phyloP scores from a whole-genome alignment of 2,888 invertebrate species.

The Melolontha melolontha region DNA sequence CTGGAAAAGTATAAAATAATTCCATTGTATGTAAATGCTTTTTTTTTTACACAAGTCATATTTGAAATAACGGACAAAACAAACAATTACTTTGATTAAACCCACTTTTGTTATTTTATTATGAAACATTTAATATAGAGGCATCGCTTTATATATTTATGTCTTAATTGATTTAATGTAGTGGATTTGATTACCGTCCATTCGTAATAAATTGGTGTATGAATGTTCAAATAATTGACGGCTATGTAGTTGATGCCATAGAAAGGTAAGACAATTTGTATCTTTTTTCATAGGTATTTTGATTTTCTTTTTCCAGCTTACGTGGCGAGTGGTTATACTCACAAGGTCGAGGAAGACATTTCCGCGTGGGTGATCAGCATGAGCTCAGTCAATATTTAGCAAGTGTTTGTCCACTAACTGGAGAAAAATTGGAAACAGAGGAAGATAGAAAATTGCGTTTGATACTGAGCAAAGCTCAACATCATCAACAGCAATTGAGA shows the following conservation, averaged over 20 bases:
- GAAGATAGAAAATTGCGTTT: constrained; percentile 88
- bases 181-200: constrained; percentile 92
- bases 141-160: constrained; percentile 26
- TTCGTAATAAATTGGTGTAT: constrained; percentile 95
- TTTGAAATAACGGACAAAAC: no score
- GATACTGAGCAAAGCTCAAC: constrained; percentile 90
- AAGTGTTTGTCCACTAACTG: constrained; percentile 86
- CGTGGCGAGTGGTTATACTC: constrained; percentile 97
- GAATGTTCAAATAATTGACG: constrained; percentile 88
- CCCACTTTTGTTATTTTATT: constrained; percentile 9
- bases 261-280: constrained; percentile 76
- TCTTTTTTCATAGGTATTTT: constrained; percentile 7
- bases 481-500: constrained; percentile 86
- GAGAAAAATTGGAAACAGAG: constrained; percentile 83
- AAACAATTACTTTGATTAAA: no score
- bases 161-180: constrained; percentile 60
- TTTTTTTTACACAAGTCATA: no score
- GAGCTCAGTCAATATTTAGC: constrained; percentile 86
- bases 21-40: no score
- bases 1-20: no score
- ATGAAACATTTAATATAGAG: constrained; percentile 4
- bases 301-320: constrained; percentile 69
- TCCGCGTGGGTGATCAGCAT: constrained; percentile 85
- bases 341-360: constrained; percentile 92
- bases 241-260: constrained; percentile 88